Percentiles rank a stretch among this genome's conserved stretches.
phyloP scores from a whole-genome alignment of 64 coral and sea anemone genomes.

The Astreopora myriophthalma region DNA sequence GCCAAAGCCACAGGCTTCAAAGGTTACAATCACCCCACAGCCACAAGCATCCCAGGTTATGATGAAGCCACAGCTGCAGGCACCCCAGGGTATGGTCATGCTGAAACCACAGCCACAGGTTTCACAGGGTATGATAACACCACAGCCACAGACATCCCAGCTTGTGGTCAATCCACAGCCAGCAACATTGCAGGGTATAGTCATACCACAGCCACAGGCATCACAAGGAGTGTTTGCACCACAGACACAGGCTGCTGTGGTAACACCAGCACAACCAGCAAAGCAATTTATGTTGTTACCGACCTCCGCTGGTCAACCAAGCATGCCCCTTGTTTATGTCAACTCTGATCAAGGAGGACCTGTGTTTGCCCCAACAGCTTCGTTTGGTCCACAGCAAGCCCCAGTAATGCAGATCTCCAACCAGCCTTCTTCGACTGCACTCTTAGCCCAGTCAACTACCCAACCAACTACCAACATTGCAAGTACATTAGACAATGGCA shows the following conservation, averaged over 20 bases:
- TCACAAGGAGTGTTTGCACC: not conserved
- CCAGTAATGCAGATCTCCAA: not conserved
- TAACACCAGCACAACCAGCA: not conserved
- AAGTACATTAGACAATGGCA: not conserved
- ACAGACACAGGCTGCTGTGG: not conserved
- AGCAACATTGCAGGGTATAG: not conserved
- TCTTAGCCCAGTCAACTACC: not conserved
- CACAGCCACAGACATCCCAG: too few species aligned
- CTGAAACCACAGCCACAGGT: not conserved
- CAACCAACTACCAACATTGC: not conserved
- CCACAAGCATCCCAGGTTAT: too few species aligned
- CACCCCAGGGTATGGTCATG: not conserved
- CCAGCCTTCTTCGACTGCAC: not conserved
- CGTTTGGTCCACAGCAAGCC: not conserved
- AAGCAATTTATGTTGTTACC: constrained; percentile 23
- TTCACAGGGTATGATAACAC: not conserved
- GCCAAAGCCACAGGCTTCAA: not conserved
- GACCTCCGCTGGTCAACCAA: not conserved
- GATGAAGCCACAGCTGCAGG: too few species aligned
- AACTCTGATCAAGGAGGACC: constrained; percentile 10
- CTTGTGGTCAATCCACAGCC: too few species aligned
- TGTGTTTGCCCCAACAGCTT: not conserved
- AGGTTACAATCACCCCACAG: too few species aligned
- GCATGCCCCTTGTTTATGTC: not conserved
- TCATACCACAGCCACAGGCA: not conserved